Percentiles rank a stretch among this genome's conserved stretches.
Evolutionary conservation across 2,888 invertebrate species (phyloP).

Genomic region (Synanthedon formicaeformis): DNA sequence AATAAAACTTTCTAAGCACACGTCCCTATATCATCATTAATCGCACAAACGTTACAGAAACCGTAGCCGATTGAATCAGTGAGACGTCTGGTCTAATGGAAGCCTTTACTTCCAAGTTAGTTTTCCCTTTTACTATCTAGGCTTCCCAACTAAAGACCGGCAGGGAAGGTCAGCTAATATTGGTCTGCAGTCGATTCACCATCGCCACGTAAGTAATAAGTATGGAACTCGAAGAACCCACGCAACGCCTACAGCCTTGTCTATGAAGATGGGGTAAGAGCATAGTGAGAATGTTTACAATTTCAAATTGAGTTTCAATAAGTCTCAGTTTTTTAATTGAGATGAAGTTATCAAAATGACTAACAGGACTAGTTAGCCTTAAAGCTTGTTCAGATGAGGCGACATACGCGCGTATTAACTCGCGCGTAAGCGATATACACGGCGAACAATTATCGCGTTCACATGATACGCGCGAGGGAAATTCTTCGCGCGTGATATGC

Average conservation of each 20-base stretch:
- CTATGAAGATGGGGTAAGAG: constrained; percentile 28
- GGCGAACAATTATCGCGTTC: too few relatives aligned
- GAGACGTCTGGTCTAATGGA: constrained; percentile 26
- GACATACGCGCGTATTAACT: too few relatives aligned
- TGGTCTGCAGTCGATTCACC: constrained; percentile 37
- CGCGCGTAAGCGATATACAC: too few relatives aligned
- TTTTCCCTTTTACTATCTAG: too few relatives aligned
- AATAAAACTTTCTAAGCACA: constrained; percentile 16
- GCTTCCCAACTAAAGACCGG: constrained; percentile 3
- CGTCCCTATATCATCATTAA: constrained; percentile 51
- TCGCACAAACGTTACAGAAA: constrained; percentile 37
- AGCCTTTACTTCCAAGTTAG: constrained; percentile 5
- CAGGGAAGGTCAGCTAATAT: constrained; percentile 18
- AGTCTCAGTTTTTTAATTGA: too few relatives aligned
- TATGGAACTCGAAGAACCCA: constrained; percentile 57
- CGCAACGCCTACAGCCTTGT: constrained; percentile 49
- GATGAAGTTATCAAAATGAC: too few relatives aligned
- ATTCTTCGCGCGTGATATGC: too few relatives aligned
- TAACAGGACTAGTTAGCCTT: too few relatives aligned
- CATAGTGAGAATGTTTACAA: constrained; percentile 14
- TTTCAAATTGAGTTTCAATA: too few relatives aligned
- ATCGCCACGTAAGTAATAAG: constrained; percentile 50
- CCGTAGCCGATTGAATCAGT: constrained; percentile 50
- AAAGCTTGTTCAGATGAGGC: too few relatives aligned
- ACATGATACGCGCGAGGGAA: too few relatives aligned